phyloP scores from a whole-genome alignment of 2,113 vertebrate genomes.

The Brachyhypopomus occidentalis region DNA sequence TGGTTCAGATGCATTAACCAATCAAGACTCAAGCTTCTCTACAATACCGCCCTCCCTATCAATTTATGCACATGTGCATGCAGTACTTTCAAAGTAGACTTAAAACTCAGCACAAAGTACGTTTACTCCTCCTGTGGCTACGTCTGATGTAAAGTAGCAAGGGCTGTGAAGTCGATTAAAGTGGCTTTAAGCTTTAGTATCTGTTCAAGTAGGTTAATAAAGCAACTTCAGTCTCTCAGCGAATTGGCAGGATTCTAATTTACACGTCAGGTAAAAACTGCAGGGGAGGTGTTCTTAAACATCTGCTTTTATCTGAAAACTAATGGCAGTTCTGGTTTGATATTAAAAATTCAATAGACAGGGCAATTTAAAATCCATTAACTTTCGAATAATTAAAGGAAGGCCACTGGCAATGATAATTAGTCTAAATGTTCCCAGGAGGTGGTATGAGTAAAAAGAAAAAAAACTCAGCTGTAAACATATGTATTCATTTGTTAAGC shows the following conservation, averaged over 20 bases:
- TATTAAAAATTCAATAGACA: constrained; percentile 33
- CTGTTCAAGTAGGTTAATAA: background rate
- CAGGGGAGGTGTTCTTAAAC: background rate
- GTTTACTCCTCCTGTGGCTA: no score
- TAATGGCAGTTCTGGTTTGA: constrained; percentile 4
- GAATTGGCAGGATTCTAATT: background rate
- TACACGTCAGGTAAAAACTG: background rate
- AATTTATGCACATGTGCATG: no score
- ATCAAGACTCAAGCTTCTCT: no score
- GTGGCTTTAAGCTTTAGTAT: background rate
- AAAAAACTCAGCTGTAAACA: background rate
- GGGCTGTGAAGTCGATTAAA: background rate
- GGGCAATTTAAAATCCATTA: constrained; percentile 33
- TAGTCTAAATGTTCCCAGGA: constrained; percentile 17
- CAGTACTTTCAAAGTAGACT: no score
- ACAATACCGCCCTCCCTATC: no score
- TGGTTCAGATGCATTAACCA: no score
- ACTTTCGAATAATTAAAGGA: constrained; percentile 34
- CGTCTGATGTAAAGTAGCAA: no score
- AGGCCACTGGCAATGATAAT: constrained; percentile 19
- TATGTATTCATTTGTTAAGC: constrained; percentile 12
- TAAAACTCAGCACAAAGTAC: no score
- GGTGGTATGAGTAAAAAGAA: background rate
- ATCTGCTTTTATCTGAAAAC: background rate
- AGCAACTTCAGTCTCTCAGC: background rate